Conservation (phyloP, 2,797 vertebrate species). For the Scomberomorus guttatus region DNA sequence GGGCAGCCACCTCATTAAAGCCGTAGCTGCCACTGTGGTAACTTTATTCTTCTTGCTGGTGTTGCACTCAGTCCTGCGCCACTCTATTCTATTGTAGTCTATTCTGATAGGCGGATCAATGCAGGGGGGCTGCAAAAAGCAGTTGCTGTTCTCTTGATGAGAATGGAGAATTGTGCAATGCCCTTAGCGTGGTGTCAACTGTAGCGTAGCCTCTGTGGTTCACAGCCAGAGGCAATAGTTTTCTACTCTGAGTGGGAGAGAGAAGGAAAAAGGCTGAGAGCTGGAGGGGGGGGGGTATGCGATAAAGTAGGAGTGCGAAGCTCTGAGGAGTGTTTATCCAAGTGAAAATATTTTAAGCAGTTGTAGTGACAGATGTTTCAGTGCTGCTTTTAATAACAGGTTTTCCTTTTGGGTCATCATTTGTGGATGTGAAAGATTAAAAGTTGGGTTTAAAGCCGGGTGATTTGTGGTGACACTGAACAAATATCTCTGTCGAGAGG, state of each 20-base stretch:
- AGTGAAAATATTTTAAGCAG: slow-evolving; percentile 53
- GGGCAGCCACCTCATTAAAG: slow-evolving; percentile 54
- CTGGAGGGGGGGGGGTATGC: slow-evolving; percentile 14
- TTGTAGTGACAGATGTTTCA: slow-evolving; percentile 47
- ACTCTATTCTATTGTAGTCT: slow-evolving; percentile 5
- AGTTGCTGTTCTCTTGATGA: slow-evolving; percentile 70
- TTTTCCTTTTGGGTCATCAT: slow-evolving; percentile 33
- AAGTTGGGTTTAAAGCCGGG: slow-evolving; percentile 6
- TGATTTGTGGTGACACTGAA: slow-evolving; percentile 4
- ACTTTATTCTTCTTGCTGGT: slow-evolving; percentile 29
- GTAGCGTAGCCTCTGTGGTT: slow-evolving; percentile 66
- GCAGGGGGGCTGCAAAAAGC: slow-evolving; percentile 54
- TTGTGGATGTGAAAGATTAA: slow-evolving; percentile 50
- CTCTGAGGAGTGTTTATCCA: slow-evolving; percentile 53
- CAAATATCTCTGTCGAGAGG: slow-evolving; percentile 1
- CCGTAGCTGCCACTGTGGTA: slow-evolving; percentile 17
- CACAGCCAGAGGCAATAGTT: slow-evolving; percentile 66
- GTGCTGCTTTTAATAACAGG: slow-evolving; percentile 31
- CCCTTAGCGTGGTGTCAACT: slow-evolving; percentile 67
- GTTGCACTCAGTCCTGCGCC: not conserved
- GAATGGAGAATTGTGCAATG: slow-evolving; percentile 71
- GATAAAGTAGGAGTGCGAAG: slow-evolving; percentile 63
- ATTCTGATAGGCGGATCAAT: slow-evolving; percentile 39
- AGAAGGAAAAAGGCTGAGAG: slow-evolving; percentile 47
- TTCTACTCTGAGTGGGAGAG: slow-evolving; percentile 67